These are phyloP conservation scores for Labeo rohita DNA, from an alignment of 2,113 vertebrate species.

Conservation along the genomic window DNA sequence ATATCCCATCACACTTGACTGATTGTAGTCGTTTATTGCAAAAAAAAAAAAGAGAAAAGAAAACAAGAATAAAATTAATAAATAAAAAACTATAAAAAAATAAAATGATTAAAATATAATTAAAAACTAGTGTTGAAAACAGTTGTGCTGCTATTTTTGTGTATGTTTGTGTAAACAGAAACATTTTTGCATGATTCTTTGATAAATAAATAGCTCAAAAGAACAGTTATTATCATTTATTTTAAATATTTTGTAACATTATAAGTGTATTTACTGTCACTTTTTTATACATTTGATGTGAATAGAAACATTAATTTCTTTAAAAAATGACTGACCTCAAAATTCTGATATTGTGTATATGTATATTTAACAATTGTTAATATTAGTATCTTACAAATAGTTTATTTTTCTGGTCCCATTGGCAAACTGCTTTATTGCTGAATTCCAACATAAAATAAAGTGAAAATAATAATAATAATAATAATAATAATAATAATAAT, in stretches of 20 bases:
- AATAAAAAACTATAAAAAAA: no score
- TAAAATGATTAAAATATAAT: no score
- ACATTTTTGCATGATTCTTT: background rate
- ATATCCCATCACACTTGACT: background rate
- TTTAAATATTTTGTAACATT: background rate
- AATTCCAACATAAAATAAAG: no score
- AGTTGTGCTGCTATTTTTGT: background rate
- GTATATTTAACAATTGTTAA: background rate
- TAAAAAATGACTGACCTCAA: background rate
- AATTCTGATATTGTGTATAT: background rate
- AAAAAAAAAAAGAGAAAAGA: no score
- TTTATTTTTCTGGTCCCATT: background rate
- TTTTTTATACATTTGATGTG: background rate
- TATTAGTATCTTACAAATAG: background rate
- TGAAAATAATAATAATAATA: no score
- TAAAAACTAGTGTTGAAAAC: background rate
- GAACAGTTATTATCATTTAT: background rate
- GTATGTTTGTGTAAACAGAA: background rate
- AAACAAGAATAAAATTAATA: background rate
- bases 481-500: no score
- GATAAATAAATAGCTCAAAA: background rate
- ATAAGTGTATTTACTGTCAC: background rate
- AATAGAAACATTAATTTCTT: background rate
- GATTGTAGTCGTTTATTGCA: background rate
- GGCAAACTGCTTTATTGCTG: background rate